phyloP scores from a whole-genome alignment of 1,140 invertebrate genomes.

The Drosophila suzukii region DNA sequence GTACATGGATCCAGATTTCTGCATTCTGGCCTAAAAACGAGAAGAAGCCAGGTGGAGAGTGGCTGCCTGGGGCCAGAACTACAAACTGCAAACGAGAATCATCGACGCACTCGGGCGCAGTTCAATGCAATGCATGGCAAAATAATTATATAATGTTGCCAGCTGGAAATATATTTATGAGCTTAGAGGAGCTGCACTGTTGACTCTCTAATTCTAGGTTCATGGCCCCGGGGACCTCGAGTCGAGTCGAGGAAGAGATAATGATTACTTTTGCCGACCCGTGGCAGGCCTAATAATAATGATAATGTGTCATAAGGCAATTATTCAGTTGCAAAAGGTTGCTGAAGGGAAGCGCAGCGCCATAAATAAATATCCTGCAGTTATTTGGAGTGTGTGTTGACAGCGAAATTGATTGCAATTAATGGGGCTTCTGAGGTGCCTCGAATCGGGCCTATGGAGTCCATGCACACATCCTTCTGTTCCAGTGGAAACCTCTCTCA shows the following conservation, averaged over 20 bases:
- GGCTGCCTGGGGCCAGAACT: constrained; percentile 30
- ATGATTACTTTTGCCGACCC: constrained; percentile 40
- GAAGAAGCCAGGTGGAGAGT: constrained; percentile 8
- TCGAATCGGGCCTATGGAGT: neutral
- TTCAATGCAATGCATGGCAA: constrained; percentile 50
- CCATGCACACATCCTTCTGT: too few species aligned
- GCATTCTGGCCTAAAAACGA: constrained; percentile 57
- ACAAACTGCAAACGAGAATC: constrained; percentile 20
- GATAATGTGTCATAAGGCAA: constrained; percentile 83
- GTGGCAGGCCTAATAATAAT: constrained; percentile 68
- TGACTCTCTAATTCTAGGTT: constrained; percentile 56
- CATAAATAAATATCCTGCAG: constrained; percentile 81
- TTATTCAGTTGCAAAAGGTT: constrained; percentile 79
- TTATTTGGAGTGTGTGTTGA: constrained; percentile 82
- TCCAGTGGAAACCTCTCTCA: constrained; percentile 7
- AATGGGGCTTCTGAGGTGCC: constrained; percentile 40
- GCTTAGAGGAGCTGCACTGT: constrained; percentile 20
- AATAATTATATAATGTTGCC: constrained; percentile 80
- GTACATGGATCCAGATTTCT: constrained; percentile 31
- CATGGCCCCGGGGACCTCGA: constrained; percentile 29
- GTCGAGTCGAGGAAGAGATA: constrained; percentile 49
- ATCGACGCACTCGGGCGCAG: constrained; percentile 27
- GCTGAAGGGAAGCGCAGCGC: constrained; percentile 35
- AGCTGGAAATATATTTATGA: constrained; percentile 72
- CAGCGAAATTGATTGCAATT: constrained; percentile 83